Evolutionary conservation across 2,888 invertebrate genomes (phyloP), one percentile per base, ranked within the genome.

Genomic region (Lapara coniferarum): DNA sequence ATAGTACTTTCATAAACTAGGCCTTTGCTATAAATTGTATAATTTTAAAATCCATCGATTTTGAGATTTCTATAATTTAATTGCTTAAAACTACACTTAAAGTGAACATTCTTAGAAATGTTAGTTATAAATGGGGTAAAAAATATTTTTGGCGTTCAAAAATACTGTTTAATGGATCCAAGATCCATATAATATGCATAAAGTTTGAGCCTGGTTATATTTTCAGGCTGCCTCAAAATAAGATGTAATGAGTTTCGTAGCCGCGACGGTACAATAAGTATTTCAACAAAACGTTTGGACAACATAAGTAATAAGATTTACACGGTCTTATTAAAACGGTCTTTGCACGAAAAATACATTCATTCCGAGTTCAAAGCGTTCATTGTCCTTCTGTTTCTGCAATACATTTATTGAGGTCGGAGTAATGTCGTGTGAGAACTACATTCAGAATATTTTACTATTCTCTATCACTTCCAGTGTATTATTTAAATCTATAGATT

Each of bases 301-400:
- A 63, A 63, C 19, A 13, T 63, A 12, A 16, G 46, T 63, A 63
- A 63, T 63, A 63, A 63, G 59, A 63, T 49, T 63, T 63, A 12
- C 46, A 16, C 19, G n/a, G 59, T 46, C 46, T 16, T 19, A 63
- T 16, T 19, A 12, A 46, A 12, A 63, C 46, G 3, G 46, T 63
- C 5, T 46, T 63, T 46, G 46, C 16, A 59, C 59, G 59, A 10
- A 63, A 63, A 63, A 19, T 19, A 19, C 12, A 16, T 46, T 63
- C 16, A 63, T 19, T 63, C 12, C 0, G 19, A 16, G 10, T 46
- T 16, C 10, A 59, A 59, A 46, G 16, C 8, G 59, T 59, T 16
- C 12, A 12, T 63, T 46, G 37, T 46, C 16, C 2, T 63, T 16
- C 10, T n/a, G 19, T 46, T 12, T 49, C 12, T 19, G 16, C 13